phyloP scores from a whole-genome alignment of 2,797 vertebrate species.

The Basileuterus tristriatus region DNA sequence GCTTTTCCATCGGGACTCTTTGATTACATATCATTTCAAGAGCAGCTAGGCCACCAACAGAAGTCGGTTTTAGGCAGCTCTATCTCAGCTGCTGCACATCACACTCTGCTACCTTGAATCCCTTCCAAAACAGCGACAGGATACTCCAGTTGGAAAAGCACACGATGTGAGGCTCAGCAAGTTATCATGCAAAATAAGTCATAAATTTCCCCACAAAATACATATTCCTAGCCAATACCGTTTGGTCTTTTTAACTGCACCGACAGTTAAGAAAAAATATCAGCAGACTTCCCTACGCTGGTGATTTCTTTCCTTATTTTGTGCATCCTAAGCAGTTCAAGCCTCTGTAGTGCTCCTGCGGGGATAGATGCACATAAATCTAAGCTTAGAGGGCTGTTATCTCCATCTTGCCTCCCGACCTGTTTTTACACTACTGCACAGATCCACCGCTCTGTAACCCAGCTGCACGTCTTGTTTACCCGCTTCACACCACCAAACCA shows the following conservation, averaged over 20 bases:
- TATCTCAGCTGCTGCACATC: not conserved
- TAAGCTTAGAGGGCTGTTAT: not conserved
- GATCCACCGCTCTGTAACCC: not conserved
- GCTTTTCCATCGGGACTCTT: not conserved
- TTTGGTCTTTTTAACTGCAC: not conserved
- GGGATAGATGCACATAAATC: not conserved
- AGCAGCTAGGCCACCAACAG: not conserved
- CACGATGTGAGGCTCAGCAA: not conserved
- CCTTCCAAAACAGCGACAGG: not conserved
- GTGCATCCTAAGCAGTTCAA: not conserved
- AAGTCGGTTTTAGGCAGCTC: not conserved
- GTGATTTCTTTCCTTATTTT: not conserved
- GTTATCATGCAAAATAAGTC: not conserved
- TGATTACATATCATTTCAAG: not conserved
- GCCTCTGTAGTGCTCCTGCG: not conserved
- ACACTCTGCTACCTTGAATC: not conserved
- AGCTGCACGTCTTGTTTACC: not conserved
- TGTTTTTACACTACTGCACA: not conserved
- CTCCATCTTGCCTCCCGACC: slow-evolving; percentile 16
- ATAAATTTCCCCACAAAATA: not conserved
- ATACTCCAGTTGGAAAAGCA: not conserved
- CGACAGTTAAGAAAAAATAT: not conserved
- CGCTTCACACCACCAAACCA: not conserved
- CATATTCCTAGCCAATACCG: rapidly evolving
- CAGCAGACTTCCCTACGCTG: not conserved